These are phyloP conservation scores for Synergus umbraculus DNA, from an alignment of 2,888 invertebrate species.

Conservation along the genomic window DNA sequence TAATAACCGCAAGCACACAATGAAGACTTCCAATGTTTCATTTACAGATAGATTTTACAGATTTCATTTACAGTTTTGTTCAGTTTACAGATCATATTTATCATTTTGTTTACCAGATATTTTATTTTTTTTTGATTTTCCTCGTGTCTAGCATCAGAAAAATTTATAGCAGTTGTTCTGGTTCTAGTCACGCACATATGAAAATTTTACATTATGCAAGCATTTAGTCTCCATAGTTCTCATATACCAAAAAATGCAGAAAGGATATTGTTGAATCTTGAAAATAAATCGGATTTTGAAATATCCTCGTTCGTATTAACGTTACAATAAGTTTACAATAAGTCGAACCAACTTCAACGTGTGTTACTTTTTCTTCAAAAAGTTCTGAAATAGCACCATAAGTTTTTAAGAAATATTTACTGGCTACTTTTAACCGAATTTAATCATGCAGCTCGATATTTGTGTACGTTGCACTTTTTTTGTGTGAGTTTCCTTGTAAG, in stretches of 20 bases:
- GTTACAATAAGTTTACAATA: neutral
- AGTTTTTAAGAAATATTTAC: neutral
- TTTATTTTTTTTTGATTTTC: constrained; percentile 38
- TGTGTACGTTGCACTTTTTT: neutral
- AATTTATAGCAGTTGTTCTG: neutral
- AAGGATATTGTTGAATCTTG: constrained; percentile 13
- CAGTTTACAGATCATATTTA: constrained; percentile 32
- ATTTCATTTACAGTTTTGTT: constrained; percentile 38
- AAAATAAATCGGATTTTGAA: neutral
- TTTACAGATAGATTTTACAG: constrained; percentile 38
- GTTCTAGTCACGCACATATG: neutral
- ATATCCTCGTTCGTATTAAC: constrained; percentile 12
- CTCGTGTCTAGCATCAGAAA: constrained; percentile 32
- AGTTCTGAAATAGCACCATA: neutral
- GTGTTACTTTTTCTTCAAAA: constrained; percentile 20
- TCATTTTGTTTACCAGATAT: constrained; percentile 48
- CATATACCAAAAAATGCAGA: neutral
- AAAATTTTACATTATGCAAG: constrained; percentile 2
- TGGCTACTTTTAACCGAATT: constrained; percentile 27
- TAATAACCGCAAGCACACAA: constrained; percentile 58
- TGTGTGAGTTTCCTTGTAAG: neutral
- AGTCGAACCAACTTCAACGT: constrained; percentile 7
- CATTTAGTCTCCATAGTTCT: neutral
- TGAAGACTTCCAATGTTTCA: constrained; percentile 45
- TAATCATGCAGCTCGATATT: constrained; percentile 1